Evolutionary conservation across 2,888 invertebrate genomes (phyloP), one percentile per base, ranked within the genome.

Genomic region (Hesperia comma): DNA sequence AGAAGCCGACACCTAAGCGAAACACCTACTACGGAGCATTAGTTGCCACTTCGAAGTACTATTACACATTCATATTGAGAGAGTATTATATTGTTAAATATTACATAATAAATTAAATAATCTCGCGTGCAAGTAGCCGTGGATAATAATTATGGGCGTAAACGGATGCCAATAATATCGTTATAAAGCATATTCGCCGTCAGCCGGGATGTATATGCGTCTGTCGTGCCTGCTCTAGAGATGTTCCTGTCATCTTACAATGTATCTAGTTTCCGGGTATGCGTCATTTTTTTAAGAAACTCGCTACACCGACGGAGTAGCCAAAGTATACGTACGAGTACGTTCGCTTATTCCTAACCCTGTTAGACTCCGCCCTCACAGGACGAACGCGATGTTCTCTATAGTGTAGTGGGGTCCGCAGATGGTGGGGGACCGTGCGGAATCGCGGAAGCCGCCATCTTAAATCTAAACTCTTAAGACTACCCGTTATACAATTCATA

Each of bases 261-360:
- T 21, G 62, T 43, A 26, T 14, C 26, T 51, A 43, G 62, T 62
- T 54, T 62, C 43, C 40, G 54, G 21, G 54, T 33, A 43, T 55
- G 62, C 54, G 61, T 55, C 62, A 32, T 53, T 62, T 54, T 62
- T 43, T 62, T 32, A 61, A 37, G 54, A 61, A 61, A 54, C 14
- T 41, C 54, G 41, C 61, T 61, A 32, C 41, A 32, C 12, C 43
- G 43, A 54, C 32, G 12, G 5, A 53, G 40, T 54, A 62, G 15
- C 54, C 17, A 54, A 54, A 43, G 43, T 32, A 33, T 62, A 26
- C 43, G 32, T 46, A 63, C 43, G 55, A 40, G 54, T 62, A 62
- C 41, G 41, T 54, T 33, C 19, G 54, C 33, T 32, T 63, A 33
- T 41, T 46, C 33, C 46, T 63, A 55, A 46, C 55, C 62, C 62